These are phyloP conservation scores for Prenolepis imparis DNA, from an alignment of 2,888 invertebrate species.

Conservation along the genomic window DNA sequence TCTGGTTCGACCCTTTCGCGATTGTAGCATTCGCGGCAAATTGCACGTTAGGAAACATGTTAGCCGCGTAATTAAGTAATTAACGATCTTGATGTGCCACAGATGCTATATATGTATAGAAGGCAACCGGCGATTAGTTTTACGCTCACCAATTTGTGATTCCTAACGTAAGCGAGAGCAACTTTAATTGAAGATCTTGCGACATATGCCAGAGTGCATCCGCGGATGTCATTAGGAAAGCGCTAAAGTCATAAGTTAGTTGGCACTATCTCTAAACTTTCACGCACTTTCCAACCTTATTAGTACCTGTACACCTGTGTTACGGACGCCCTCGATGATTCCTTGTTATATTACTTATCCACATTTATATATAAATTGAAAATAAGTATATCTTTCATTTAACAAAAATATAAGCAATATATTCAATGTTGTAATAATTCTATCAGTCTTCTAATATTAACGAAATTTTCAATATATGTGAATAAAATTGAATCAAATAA, in stretches of 20 bases:
- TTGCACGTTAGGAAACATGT: constrained; percentile 59
- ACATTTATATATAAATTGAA: neutral
- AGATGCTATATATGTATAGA: constrained; percentile 63
- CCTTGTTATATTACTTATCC: neutral
- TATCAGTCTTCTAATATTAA: neutral
- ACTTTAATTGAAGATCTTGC: constrained; percentile 73
- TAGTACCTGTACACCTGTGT: constrained; percentile 3
- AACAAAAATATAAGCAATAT: neutral
- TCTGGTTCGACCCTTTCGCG: constrained; percentile 15
- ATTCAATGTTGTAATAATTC: neutral
- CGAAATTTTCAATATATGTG: neutral
- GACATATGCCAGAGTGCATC: constrained; percentile 69
- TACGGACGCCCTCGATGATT: neutral
- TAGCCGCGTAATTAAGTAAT: constrained; percentile 75
- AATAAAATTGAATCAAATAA: constrained; percentile 3
- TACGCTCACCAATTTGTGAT: constrained; percentile 72
- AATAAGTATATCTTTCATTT: neutral
- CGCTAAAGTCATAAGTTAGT: constrained; percentile 69
- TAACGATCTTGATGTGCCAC: constrained; percentile 70
- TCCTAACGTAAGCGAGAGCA: constrained; percentile 73
- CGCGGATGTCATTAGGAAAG: constrained; percentile 72
- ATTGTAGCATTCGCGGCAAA: constrained; percentile 57
- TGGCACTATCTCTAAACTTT: constrained; percentile 5
- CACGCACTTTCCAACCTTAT: neutral
- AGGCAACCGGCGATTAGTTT: constrained; percentile 69